phyloP scores from a whole-genome alignment of 1,140 invertebrate species.

The Teleogryllus occipitalis region DNA sequence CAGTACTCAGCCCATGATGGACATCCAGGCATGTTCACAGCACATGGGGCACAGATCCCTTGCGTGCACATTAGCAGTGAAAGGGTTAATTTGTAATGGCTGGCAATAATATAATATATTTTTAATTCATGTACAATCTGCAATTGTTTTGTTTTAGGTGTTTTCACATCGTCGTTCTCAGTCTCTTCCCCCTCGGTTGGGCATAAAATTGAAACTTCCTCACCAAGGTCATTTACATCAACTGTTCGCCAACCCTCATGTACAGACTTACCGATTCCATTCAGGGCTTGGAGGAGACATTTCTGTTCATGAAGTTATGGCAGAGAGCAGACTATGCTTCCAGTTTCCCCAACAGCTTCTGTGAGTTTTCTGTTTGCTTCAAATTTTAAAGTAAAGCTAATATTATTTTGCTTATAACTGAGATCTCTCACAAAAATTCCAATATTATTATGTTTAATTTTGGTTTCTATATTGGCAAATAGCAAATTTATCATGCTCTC shows the following conservation, averaged over 20 bases:
- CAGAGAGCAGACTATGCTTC: conserved; percentile 80
- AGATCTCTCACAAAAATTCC: no score
- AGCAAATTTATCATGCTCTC: no score
- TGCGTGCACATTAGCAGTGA: no score
- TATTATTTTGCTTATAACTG: no score
- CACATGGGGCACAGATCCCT: no score
- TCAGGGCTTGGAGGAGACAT: conserved; percentile 84
- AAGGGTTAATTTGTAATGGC: no score
- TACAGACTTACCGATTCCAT: conserved; percentile 84
- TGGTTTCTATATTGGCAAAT: no score
- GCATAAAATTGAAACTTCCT: conserved; percentile 71
- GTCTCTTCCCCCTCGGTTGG: conserved; percentile 71
- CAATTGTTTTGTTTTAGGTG: conserved; percentile 33
- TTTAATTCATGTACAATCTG: no score
- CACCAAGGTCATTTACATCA: conserved; percentile 61
- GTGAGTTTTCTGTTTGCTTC: conserved; percentile 50
- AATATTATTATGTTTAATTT: no score
- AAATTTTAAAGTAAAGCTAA: neutral
- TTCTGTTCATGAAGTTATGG: conserved; percentile 87
- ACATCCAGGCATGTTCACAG: no score
- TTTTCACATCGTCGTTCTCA: conserved; percentile 72
- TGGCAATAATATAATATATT: no score
- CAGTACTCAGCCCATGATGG: no score
- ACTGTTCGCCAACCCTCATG: conserved; percentile 65
- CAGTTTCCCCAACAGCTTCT: conserved; percentile 79